Percentiles rank a stretch among this genome's conserved stretches.
phyloP scores from a whole-genome alignment of 2,797 vertebrate genomes.

The Odontamblyopus rebecca region DNA sequence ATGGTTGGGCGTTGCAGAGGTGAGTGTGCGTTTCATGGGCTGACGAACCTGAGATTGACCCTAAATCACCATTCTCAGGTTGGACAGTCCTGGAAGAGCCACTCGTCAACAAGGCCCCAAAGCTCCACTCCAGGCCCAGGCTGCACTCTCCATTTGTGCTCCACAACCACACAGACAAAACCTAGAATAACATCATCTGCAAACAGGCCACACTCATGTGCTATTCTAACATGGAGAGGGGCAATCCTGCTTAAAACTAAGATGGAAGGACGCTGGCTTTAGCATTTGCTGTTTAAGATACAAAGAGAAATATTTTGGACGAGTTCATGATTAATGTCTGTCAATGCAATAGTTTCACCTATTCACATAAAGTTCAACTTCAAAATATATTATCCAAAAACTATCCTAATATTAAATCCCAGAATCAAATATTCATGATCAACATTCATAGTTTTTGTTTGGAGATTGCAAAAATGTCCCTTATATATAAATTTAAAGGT shows the following conservation, averaged over 20 bases:
- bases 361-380: no score
- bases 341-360: no score
- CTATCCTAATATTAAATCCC: no score
- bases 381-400: no score
- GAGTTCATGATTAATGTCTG: no score
- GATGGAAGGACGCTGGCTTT: no score
- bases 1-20: constrained; percentile 23
- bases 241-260: background rate
- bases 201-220: background rate
- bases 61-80: constrained; percentile 90
- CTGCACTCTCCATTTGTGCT: background rate
- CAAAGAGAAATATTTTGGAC: no score
- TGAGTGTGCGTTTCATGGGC: constrained; percentile 87
- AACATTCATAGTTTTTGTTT: no score
- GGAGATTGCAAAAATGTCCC: no score
- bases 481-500: no score
- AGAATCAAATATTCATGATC: no score
- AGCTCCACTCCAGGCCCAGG: background rate
- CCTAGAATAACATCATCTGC: background rate
- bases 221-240: background rate
- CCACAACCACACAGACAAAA: background rate
- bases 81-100: constrained; percentile 90
- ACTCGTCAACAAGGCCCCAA: constrained; percentile 52
- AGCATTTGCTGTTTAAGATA: no score
- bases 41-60: constrained; percentile 98